Evolutionary conservation across 1,140 invertebrate genomes (phyloP).

Genomic region (Magallana angulata): DNA sequence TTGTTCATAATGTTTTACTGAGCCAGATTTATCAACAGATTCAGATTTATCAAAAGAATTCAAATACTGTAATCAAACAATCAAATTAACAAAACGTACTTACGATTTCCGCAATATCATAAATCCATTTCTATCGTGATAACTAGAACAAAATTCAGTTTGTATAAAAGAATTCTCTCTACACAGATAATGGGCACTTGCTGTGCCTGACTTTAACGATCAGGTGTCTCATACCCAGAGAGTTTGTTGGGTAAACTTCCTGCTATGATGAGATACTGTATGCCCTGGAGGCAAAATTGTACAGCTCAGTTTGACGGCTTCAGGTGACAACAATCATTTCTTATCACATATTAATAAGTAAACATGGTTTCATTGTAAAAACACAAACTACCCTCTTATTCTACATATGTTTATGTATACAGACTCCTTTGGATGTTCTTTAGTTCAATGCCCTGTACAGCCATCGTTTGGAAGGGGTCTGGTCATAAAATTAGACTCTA

Average conservation of each 20-base stretch:
- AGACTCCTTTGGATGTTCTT: too few relatives aligned
- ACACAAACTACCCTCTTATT: too few relatives aligned
- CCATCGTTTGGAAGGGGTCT: too few relatives aligned
- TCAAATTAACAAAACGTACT: background rate
- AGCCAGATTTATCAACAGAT: too few relatives aligned
- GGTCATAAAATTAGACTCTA: too few relatives aligned
- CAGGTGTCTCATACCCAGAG: background rate
- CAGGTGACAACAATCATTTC: slow-evolving; percentile 25
- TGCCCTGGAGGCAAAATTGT: background rate
- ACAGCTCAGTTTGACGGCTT: background rate
- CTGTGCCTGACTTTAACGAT: background rate
- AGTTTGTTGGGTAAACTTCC: slow-evolving; percentile 10
- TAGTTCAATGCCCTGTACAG: too few relatives aligned
- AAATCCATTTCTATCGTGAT: background rate
- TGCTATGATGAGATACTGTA: background rate
- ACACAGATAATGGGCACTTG: background rate
- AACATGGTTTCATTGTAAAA: background rate
- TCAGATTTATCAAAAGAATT: too few relatives aligned
- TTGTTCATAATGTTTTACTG: too few relatives aligned
- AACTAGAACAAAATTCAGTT: too few relatives aligned
- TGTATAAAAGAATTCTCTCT: background rate
- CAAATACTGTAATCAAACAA: too few relatives aligned
- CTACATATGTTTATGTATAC: too few relatives aligned
- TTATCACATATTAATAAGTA: background rate
- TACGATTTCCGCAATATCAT: background rate